Percentiles rank a stretch among this genome's conserved stretches.
Evolutionary conservation across 2,888 invertebrate species (phyloP).

Genomic region (Pycnomerus fuliginosus): DNA sequence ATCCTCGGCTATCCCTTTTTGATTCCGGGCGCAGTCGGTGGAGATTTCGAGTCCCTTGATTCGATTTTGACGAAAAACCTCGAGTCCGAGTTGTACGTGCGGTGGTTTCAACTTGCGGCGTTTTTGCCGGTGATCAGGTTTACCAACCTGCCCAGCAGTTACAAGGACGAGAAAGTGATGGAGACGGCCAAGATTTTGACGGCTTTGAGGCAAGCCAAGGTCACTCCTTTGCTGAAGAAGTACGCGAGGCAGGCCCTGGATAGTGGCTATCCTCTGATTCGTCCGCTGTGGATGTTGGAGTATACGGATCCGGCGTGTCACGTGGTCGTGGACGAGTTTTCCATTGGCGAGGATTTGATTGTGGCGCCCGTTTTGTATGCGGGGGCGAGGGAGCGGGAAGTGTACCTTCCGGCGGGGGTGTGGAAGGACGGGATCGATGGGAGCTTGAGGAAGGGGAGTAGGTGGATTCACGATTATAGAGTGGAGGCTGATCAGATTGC

Average conservation of each 20-base stretch:
- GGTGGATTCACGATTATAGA: slow-evolving; percentile 87
- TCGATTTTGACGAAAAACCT: slow-evolving; percentile 55
- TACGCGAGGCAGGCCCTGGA: slow-evolving; percentile 77
- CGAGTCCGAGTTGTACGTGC: slow-evolving; percentile 79
- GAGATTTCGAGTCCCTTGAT: slow-evolving; percentile 71
- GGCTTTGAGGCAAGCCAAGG: slow-evolving; percentile 70
- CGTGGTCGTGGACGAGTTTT: slow-evolving; percentile 80
- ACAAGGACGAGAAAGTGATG: slow-evolving; percentile 72
- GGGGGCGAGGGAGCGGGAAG: slow-evolving; percentile 71
- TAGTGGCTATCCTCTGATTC: slow-evolving; percentile 78
- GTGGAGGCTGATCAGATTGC: slow-evolving; percentile 79
- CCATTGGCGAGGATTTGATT: slow-evolving; percentile 85
- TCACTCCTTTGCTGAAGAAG: slow-evolving; percentile 74
- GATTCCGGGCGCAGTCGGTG: slow-evolving; percentile 92
- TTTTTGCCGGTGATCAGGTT: slow-evolving; percentile 92
- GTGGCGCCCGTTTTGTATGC: slow-evolving; percentile 83
- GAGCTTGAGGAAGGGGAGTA: slow-evolving; percentile 79
- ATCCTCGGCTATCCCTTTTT: slow-evolving; percentile 91
- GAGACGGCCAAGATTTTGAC: slow-evolving; percentile 77
- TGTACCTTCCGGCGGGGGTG: slow-evolving; percentile 87
- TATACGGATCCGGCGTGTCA: slow-evolving; percentile 77
- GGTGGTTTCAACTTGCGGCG: slow-evolving; percentile 89
- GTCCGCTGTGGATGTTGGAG: slow-evolving; percentile 89
- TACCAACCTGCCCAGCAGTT: slow-evolving; percentile 85
- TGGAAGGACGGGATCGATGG: slow-evolving; percentile 93